These are phyloP conservation scores for Cotesia typhae DNA, from an alignment of 1,140 invertebrate species.

Conservation along the genomic window DNA sequence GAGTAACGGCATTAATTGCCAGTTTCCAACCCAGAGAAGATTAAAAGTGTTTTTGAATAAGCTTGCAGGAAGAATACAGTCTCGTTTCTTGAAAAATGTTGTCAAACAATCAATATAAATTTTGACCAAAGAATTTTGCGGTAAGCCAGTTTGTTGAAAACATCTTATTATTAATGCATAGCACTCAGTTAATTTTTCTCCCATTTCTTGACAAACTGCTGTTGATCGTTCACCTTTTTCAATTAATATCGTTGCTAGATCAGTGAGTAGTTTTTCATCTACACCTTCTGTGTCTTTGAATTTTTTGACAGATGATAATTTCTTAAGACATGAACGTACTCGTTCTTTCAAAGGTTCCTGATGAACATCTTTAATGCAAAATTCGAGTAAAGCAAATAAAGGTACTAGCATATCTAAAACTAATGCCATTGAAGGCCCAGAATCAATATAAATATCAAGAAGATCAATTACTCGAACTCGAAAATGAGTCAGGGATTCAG, in stretches of 20 bases:
- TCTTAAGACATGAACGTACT: conserved; percentile 71
- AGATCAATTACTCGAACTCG: conserved; percentile 76
- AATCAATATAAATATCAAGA: conserved; percentile 75
- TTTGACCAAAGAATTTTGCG: conserved; percentile 58
- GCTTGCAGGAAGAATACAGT: conserved; percentile 70
- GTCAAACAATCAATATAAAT: conserved; percentile 67
- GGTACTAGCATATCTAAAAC: conserved; percentile 74
- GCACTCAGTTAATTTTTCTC: conserved; percentile 72
- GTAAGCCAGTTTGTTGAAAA: conserved; percentile 60
- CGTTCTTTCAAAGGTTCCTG: conserved; percentile 74
- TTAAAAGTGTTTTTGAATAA: conserved; percentile 73
- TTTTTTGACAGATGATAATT: conserved; percentile 70
- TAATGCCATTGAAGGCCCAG: conserved; percentile 72
- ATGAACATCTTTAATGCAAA: conserved; percentile 73
- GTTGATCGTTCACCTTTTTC: conserved; percentile 73
- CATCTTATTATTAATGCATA: conserved; percentile 74
- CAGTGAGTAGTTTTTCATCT: conserved; percentile 67
- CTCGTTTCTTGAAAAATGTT: conserved; percentile 71
- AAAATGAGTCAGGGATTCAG: conserved; percentile 75
- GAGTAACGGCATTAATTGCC: conserved; percentile 67
- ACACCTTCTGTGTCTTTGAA: conserved; percentile 70
- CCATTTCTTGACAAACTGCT: conserved; percentile 74
- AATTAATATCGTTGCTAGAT: conserved; percentile 65
- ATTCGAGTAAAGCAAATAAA: conserved; percentile 72
- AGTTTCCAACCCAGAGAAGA: conserved; percentile 71